Conservation (phyloP, 2,888 invertebrate species). For the Amiota communis region DNA sequence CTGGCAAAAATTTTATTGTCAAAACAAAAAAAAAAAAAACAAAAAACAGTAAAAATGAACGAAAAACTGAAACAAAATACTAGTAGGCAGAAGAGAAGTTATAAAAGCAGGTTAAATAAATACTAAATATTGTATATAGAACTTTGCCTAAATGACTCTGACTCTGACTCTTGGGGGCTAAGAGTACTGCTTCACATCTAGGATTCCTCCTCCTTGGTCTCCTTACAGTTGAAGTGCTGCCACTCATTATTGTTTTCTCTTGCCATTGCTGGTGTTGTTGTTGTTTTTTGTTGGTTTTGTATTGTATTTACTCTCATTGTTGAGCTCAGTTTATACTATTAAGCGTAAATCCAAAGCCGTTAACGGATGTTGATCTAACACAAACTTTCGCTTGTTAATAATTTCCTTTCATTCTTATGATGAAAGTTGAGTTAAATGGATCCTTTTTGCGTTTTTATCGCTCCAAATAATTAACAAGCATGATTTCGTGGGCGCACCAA, state of each 20-base stretch:
- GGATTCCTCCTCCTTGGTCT: background rate
- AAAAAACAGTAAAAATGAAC: background rate
- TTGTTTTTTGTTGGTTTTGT: constrained; percentile 10
- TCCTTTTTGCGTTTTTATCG: constrained; percentile 3
- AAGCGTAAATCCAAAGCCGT: constrained; percentile 8
- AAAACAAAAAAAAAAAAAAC: background rate
- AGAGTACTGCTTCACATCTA: background rate
- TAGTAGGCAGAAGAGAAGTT: no score
- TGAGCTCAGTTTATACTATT: background rate
- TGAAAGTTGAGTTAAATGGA: background rate
- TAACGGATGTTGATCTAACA: constrained; percentile 22
- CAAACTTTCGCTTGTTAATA: constrained; percentile 25
- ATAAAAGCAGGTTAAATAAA: constrained; percentile 28
- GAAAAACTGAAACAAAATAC: no score
- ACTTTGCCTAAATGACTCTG: background rate
- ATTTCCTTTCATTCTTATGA: constrained; percentile 7
- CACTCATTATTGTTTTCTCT: constrained; percentile 26
- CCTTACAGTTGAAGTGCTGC: background rate
- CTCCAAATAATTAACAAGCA: constrained; percentile 15
- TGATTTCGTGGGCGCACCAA: background rate
- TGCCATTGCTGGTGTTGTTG: no score
- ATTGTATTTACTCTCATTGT: background rate
- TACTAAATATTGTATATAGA: constrained; percentile 19
- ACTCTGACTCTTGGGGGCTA: background rate
- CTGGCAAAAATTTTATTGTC: background rate